Base-by-base conservation (phyloP, 2,888 invertebrate genomes). In the Scotopteryx bipunctaria region DNA sequence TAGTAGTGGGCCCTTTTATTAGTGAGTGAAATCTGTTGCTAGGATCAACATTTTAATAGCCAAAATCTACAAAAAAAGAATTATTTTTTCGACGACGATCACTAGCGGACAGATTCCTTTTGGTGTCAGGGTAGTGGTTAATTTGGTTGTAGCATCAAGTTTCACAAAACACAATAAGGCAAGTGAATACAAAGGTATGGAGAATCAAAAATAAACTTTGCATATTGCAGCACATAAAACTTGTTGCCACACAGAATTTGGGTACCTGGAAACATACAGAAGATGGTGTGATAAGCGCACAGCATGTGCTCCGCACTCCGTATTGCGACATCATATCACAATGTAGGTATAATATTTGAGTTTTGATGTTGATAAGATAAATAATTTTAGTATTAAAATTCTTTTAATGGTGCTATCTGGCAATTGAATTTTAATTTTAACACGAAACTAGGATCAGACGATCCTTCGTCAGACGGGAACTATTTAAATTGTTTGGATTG, bases 191-290 rank as follows among this genome's bases (percentile, higher is more conserved):
- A 51, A 42, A 21, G 35, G 13, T 2, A 17, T 16, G 2, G 23
- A 23, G n/a, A 31, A 3, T 13, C 14, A 23, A 47, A 17, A 47
- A 25, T 38, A 16, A 25, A 36, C n/a, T 45, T 41, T 35, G n/a
- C n/a, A 31, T 0, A 41, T 41, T 14, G 32, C 19, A 52, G 17
- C 17, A 16, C 2, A 17, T 40, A 54, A 43, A 74, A 78, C 82
- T 77, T 81, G 79, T 75, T 83, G 78, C 76, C 82, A 81, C 68
- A 68, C 61, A 59, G 63, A 64, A 69, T 76, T 75, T 73, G 82
- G 85, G 84, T 89, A 89, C 89, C 89, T 89, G 89, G 67, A 84
- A 88, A 81, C 70, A 82, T 78, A 86, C 76, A 78, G 85, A 77
- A 80, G 87, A 78, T 83, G 86, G 76, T 77, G 83, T 81, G 80